Conservation (phyloP, 2,888 invertebrate species). For the Gastracanthus pulcherrimus region DNA sequence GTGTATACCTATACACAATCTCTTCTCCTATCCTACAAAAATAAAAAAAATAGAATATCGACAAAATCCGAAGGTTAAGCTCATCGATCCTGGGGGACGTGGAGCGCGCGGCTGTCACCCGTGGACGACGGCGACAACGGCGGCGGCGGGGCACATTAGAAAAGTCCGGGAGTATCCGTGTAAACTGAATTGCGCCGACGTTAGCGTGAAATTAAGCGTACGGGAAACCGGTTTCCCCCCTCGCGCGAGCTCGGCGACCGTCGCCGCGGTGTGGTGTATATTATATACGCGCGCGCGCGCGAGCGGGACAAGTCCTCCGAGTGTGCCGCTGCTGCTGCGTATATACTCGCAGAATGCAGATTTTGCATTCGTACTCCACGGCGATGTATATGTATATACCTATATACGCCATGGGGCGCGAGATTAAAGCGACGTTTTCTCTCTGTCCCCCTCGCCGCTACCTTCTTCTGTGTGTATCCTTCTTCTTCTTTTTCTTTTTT, state of each 20-base stretch:
- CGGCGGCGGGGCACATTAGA: constrained; percentile 65
- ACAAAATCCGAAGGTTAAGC: constrained; percentile 37
- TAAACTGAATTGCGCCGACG: constrained; percentile 75
- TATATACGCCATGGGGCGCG: constrained; percentile 36
- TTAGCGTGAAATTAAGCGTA: constrained; percentile 76
- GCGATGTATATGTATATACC: no score
- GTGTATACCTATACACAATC: neutral
- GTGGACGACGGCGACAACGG: no score
- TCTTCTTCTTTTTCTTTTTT: neutral
- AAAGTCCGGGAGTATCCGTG: constrained; percentile 71
- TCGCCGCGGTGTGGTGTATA: no score
- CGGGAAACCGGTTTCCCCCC: constrained; percentile 72
- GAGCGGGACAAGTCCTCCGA: neutral
- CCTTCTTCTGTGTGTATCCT: neutral
- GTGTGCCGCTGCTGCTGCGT: neutral
- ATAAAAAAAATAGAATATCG: neutral
- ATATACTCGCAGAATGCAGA: constrained; percentile 20
- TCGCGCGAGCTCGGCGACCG: neutral
- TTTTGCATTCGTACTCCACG: constrained; percentile 32
- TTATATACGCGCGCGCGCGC: neutral
- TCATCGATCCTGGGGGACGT: constrained; percentile 37
- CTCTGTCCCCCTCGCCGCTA: neutral
- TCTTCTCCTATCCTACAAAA: neutral
- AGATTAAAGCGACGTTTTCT: constrained; percentile 45
- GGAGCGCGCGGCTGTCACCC: constrained; percentile 26